Evolutionary conservation across 1,140 invertebrate genomes (phyloP).

Genomic region (Coptotermes formosanus): DNA sequence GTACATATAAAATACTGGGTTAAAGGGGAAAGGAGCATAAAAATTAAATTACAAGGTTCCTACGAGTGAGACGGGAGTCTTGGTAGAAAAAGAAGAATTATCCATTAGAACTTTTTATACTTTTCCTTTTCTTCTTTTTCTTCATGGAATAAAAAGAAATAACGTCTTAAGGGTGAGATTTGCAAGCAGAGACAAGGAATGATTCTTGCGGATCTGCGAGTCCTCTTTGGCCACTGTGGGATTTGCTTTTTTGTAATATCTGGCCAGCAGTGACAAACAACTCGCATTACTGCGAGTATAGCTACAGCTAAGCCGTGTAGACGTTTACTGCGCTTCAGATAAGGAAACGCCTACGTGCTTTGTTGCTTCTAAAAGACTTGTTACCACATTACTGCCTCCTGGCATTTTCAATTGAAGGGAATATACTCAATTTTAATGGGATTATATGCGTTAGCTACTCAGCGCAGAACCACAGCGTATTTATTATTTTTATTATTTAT

Average conservation of each 20-base stretch:
- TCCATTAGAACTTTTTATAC: neutral
- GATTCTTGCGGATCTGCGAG: neutral
- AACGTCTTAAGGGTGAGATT: neutral
- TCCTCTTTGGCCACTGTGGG: neutral
- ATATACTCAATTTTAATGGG: neutral
- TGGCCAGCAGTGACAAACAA: neutral
- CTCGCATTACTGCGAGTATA: neutral
- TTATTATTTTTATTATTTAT: no score
- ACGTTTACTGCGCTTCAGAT: neutral
- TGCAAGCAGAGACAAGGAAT: neutral
- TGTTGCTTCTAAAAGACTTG: neutral
- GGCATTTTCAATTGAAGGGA: neutral
- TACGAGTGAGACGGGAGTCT: neutral
- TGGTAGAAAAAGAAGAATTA: neutral
- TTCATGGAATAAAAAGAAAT: neutral
- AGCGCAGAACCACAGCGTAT: no score
- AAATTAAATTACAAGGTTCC: neutral
- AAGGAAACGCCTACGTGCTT: neutral
- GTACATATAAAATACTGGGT: neutral
- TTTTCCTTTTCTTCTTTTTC: neutral
- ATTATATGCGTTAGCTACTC: no score
- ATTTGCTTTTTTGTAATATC: conserved; percentile 13
- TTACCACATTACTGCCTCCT: neutral
- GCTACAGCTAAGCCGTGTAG: neutral
- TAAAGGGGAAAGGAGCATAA: neutral